Evolutionary conservation across 2,113 vertebrate genomes (phyloP).

Genomic region (Myocastor coypus): DNA sequence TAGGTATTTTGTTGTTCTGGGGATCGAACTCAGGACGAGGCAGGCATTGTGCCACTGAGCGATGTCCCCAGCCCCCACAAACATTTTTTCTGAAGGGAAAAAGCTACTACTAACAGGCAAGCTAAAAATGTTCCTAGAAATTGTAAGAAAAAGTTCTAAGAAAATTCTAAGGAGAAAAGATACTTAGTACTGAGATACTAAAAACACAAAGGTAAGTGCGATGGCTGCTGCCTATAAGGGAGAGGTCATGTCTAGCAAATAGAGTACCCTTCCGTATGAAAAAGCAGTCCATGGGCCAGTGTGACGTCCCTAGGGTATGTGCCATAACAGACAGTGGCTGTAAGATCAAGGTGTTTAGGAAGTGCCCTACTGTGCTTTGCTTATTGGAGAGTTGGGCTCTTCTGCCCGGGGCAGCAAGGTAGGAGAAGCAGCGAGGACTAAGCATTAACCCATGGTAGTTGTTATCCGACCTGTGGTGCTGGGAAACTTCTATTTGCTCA

Average conservation of each 20-base stretch:
- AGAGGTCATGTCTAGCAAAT: neutral
- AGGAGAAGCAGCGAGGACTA: neutral
- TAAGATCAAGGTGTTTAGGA: neutral
- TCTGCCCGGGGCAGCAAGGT: neutral
- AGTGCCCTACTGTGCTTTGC: neutral
- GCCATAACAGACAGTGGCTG: neutral
- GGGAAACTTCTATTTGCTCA: neutral
- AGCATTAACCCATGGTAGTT: neutral
- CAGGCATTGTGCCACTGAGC: too few species aligned
- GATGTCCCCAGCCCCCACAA: too few species aligned
- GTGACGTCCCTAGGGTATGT: neutral
- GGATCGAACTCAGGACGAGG: too few species aligned
- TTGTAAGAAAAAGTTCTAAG: slow-evolving; percentile 17
- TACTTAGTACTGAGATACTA: neutral
- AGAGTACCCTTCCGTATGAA: neutral
- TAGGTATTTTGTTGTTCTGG: neutral
- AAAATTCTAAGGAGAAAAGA: neutral
- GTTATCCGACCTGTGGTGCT: neutral
- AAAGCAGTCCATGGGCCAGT: neutral
- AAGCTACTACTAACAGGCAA: neutral
- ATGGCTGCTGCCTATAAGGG: neutral
- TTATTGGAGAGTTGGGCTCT: neutral
- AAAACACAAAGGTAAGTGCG: neutral
- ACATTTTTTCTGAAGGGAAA: neutral
- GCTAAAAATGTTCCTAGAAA: neutral